Evolutionary conservation across 2,113 vertebrate species (phyloP).

Genomic region (Otocyon megalotis): DNA sequence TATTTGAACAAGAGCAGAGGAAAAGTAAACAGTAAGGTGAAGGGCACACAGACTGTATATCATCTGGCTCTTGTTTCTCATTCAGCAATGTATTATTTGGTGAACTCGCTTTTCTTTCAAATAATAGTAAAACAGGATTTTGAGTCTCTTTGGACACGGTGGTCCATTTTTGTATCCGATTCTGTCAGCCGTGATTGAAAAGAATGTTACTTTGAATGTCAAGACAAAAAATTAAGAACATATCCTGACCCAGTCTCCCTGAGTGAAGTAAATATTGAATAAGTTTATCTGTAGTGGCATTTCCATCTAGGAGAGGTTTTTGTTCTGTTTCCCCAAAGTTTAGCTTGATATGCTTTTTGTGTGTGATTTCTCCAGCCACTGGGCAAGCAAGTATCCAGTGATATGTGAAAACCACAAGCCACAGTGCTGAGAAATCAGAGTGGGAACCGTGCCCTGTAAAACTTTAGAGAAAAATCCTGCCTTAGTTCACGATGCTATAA

Average conservation of each 20-base stretch:
- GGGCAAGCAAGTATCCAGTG: not conserved
- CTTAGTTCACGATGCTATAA: not conserved
- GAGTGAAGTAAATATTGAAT: not conserved
- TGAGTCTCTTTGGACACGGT: constrained; percentile 64
- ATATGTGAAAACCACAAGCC: not conserved
- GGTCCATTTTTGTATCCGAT: constrained; percentile 62
- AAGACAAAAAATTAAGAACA: not conserved
- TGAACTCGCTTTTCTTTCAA: constrained; percentile 73
- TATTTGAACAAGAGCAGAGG: constrained; percentile 65
- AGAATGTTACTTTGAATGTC: not conserved
- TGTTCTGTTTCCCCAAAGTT: not conserved
- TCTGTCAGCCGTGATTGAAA: constrained; percentile 47
- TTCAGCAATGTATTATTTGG: constrained; percentile 76
- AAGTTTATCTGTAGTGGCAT: not conserved
- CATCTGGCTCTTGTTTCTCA: constrained; percentile 69
- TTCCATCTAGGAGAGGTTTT: not conserved
- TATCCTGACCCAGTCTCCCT: not conserved
- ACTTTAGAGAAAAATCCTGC: not conserved
- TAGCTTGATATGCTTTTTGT: not conserved
- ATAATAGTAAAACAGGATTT: constrained; percentile 74
- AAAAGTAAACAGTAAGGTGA: constrained; percentile 77
- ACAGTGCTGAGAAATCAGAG: not conserved
- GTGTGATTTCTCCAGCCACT: not conserved
- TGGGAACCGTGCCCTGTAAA: not conserved
- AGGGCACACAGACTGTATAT: constrained; percentile 66